Conservation (phyloP, 1,140 invertebrate species). For the Brachionus sp. region DNA sequence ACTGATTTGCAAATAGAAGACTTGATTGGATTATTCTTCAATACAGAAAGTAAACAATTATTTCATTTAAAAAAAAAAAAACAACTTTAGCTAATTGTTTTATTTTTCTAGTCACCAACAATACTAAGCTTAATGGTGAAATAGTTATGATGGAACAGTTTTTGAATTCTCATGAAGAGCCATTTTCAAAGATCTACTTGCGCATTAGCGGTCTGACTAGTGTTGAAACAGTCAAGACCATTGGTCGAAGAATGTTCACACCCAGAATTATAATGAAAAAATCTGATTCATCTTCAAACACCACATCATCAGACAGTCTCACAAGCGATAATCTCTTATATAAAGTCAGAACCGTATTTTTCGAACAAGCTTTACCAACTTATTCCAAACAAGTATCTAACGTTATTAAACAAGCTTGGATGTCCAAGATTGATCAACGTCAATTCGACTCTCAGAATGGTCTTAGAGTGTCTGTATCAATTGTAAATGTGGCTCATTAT, state of each 20-base stretch:
- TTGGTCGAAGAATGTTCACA: neutral
- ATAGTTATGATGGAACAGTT: slow-evolving; percentile 39
- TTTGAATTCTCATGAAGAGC: neutral
- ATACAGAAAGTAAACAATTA: slow-evolving; percentile 26
- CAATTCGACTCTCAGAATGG: slow-evolving; percentile 29
- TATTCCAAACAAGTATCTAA: neutral
- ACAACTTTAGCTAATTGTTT: neutral
- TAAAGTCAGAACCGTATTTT: slow-evolving; percentile 18
- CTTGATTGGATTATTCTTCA: slow-evolving; percentile 7
- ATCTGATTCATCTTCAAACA: neutral
- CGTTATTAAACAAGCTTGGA: slow-evolving; percentile 18
- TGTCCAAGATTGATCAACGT: neutral
- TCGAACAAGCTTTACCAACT: slow-evolving; percentile 9
- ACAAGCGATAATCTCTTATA: slow-evolving; percentile 16
- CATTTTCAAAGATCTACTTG: slow-evolving; percentile 41
- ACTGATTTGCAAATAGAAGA: neutral
- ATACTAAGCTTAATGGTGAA: slow-evolving; percentile 11
- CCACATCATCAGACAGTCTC: neutral
- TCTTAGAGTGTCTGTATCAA: neutral
- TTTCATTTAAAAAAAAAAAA: neutral
- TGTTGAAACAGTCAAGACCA: neutral
- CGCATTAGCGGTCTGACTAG: neutral
- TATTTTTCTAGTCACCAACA: neutral
- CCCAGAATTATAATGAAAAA: neutral
- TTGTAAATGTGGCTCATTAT: slow-evolving; percentile 13